Evolutionary conservation across 1,140 invertebrate genomes (phyloP), one percentile per base, ranked within the genome.

Genomic region (Venustaconcha ellipsiformis): DNA sequence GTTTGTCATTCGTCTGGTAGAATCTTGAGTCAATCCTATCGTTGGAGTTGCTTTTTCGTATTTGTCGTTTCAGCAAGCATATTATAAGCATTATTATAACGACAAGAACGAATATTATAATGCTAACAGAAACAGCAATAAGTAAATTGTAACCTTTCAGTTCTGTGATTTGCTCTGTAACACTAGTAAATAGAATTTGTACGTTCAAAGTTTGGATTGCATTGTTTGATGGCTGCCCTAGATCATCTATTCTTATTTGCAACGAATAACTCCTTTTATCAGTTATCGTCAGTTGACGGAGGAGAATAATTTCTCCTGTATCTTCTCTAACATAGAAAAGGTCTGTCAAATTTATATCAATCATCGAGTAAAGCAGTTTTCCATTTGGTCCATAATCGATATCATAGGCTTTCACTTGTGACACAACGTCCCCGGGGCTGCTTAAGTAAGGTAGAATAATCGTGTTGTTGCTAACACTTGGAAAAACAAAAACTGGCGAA

Each of bases 401-500:
- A 69, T 88, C 87, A 60, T 70, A 74, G 1, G 87, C 87, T 26
- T 70, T 68, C 17, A 88, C 76, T 26, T 74, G 80, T 0, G 79
- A 71, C 18, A 88, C 78, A n/a, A 80, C 73, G n/a, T 78, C 80
- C 15, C 80, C 78, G n/a, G 81, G 64, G 14, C 75, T 65, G 17
- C 78, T 62, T 14, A 82, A 77, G 59, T 80, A 76, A 13, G 78
- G 76, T 1, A 88, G 68, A 57, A 75, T 76, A 30, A 88, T 65
- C 0, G 84, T 86, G 71, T 84, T 83, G 76, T 88, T 88, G 26
- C 70, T 70, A 23, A 76, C 62, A 67, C 80, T 86, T 11, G 87
- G 87, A 64, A 83, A 84, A 48, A 82, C 70, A 64, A 88, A 82
- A 20, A 93, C 90, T 0, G 97, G 97, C 13, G 94, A 93, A 89